Evolutionary conservation across 2,888 invertebrate genomes (phyloP), one percentile per base, ranked within the genome.

Genomic region (Agrotis segetum): DNA sequence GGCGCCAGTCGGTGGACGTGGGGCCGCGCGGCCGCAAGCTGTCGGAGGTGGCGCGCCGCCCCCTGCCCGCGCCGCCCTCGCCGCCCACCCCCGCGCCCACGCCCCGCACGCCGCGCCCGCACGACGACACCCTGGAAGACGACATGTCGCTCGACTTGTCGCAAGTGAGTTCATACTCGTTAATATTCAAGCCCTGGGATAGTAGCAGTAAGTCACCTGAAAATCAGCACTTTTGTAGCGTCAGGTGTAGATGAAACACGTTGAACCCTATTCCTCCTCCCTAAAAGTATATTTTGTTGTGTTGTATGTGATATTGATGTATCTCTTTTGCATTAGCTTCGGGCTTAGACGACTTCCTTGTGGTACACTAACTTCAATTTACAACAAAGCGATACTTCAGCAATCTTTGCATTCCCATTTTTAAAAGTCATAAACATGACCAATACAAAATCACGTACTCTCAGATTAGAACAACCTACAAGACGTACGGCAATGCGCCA

Each of bases 121-220:
- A 89, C 1, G 94, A 95, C 21, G 90, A 91, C 0, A 93, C 94
- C 0, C 24, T 94, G 2, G 95, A 95, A 17, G 95, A 95, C 47
- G 95, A 96, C 2, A 88, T 93, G 90, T 92, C 94, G 0, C 75
- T 95, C 72, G 95, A 95, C 70, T 74, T 95, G 11, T 95, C 95
- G 0, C 95, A 95, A 87, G 95, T 95, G 9, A 77, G 50, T 52
- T 1, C 40, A n/a, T 29, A 29, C 13, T 7, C 34, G 3, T 50
- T 40, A 21, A 11, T 24, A 13, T 24, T 0, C n/a, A 61, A 4
- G 2, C n/a, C 1, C n/a, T 11, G 49, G n/a, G 19, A 19, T 34
- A 34, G 34, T 34, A 34, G 34, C 0, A 7, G 7, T 7, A 7
- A 34, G 34, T 34, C 6, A 7, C 34, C 34, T 5, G 4, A 24